A percentile compares a stretch with the other conserved stretches of the same genome.
phyloP scores from a whole-genome alignment of 2,797 vertebrate genomes.

The Ara ararauna region DNA sequence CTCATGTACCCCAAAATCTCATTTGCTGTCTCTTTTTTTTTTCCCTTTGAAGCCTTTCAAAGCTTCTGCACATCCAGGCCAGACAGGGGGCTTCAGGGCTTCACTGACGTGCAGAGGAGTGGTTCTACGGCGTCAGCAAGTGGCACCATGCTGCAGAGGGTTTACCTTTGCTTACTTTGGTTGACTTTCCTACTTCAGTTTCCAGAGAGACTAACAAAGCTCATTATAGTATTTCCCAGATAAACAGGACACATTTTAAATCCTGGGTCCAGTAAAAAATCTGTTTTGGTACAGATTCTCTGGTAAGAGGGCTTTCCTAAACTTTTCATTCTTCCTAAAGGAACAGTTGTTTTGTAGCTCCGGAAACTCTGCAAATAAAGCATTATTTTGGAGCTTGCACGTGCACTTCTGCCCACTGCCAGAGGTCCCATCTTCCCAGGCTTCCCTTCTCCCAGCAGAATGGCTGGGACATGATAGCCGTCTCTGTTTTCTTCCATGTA shows the following conservation, averaged over 20 bases:
- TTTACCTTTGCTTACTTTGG: not conserved
- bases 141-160: no score
- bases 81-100: not conserved
- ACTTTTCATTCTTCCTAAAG: not conserved
- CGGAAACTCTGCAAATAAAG: not conserved
- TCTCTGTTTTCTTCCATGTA: not conserved
- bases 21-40: not conserved
- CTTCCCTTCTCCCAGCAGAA: not conserved
- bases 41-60: not conserved
- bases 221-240: no score
- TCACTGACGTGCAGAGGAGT: not conserved
- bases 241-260: not conserved
- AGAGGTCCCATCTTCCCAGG: fast-evolving
- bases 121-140: not conserved
- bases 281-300: not conserved
- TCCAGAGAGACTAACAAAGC: not conserved
- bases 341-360: not conserved
- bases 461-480: not conserved
- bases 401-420: not conserved
- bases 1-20: not conserved
- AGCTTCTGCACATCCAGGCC: not conserved
- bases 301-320: not conserved
- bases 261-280: not conserved
- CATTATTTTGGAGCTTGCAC: not conserved
- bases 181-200: not conserved